Conservation (phyloP, 2,888 invertebrate genomes). For the Drosophila putrida region DNA sequence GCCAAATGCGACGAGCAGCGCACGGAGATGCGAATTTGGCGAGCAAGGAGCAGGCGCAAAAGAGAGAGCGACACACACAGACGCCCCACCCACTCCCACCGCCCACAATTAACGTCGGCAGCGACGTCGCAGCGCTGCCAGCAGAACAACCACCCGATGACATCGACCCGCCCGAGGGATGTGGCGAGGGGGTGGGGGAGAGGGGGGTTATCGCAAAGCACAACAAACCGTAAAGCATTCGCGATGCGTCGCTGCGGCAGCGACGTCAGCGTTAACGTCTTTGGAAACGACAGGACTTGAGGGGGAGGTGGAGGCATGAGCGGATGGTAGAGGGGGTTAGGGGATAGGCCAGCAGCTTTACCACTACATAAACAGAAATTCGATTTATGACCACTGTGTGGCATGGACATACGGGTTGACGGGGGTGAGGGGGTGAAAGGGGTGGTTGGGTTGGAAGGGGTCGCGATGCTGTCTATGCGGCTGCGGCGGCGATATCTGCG, state of each 20-base stretch:
- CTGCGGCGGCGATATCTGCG: slow-evolving; percentile 17
- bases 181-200: slow-evolving; percentile 5
- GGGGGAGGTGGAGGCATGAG: slow-evolving; percentile 10
- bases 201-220: slow-evolving; percentile 66
- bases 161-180: slow-evolving; percentile 18
- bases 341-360: slow-evolving; percentile 42
- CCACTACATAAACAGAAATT: slow-evolving; percentile 83
- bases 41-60: slow-evolving; percentile 66
- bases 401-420: slow-evolving; percentile 13
- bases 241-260: slow-evolving; percentile 39
- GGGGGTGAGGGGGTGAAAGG: slow-evolving; percentile 36
- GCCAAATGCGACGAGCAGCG: slow-evolving; percentile 47
- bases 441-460: slow-evolving; percentile 31
- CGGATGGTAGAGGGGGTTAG: background rate
- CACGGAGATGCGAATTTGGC: slow-evolving; percentile 46
- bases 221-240: slow-evolving; percentile 84
- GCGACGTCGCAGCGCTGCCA: slow-evolving; percentile 23
- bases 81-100: slow-evolving; percentile 40
- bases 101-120: slow-evolving; percentile 16
- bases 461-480: background rate
- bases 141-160: slow-evolving; percentile 67
- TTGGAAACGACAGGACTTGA: slow-evolving; percentile 59
- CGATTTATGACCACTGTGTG: slow-evolving; percentile 84
- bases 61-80: slow-evolving; percentile 38
- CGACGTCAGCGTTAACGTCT: slow-evolving; percentile 41